Percentiles rank a stretch among this genome's conserved stretches.
These are phyloP conservation scores for Naso thynnoides DNA, from an alignment of 2,797 vertebrate genomes.

Conservation along the genomic window DNA sequence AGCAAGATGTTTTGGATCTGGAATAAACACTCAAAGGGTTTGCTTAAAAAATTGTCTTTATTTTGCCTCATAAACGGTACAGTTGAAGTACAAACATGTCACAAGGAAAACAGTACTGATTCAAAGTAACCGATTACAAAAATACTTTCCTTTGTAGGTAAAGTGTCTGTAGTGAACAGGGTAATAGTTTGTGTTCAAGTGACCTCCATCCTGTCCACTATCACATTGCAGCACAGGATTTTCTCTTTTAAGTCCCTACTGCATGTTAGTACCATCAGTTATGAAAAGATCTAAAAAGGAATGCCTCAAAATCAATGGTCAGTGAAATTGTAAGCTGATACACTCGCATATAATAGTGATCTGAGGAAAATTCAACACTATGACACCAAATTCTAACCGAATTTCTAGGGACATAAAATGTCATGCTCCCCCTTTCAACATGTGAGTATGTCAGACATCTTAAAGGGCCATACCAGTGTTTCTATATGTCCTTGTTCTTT, in stretches of 20 bases:
- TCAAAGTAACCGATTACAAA: slow-evolving; percentile 2
- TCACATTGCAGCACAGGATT: background rate
- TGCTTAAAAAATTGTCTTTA: slow-evolving; percentile 53
- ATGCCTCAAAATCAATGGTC: background rate
- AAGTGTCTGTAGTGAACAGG: slow-evolving; percentile 35
- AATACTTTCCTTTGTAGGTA: slow-evolving; percentile 13
- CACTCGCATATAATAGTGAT: background rate
- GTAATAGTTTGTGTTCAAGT: background rate
- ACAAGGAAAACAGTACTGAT: slow-evolving; percentile 11
- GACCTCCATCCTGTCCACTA: background rate
- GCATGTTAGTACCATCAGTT: too few species aligned
- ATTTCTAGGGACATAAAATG: background rate
- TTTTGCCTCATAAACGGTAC: slow-evolving; percentile 27
- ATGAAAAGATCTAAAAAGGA: background rate
- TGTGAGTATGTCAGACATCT: too few species aligned
- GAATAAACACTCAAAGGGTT: slow-evolving; percentile 57
- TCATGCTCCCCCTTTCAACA: background rate
- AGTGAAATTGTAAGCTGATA: background rate
- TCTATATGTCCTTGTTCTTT: too few species aligned
- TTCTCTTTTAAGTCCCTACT: background rate
- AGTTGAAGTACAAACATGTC: slow-evolving; percentile 30
- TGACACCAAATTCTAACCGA: background rate
- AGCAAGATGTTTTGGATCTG: slow-evolving; percentile 10
- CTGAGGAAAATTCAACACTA: background rate
- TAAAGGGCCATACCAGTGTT: too few species aligned